A percentile compares a stretch with the other conserved stretches of the same genome.
Conservation (phyloP, 2,888 invertebrate genomes). For the Callyntrura sp. region DNA sequence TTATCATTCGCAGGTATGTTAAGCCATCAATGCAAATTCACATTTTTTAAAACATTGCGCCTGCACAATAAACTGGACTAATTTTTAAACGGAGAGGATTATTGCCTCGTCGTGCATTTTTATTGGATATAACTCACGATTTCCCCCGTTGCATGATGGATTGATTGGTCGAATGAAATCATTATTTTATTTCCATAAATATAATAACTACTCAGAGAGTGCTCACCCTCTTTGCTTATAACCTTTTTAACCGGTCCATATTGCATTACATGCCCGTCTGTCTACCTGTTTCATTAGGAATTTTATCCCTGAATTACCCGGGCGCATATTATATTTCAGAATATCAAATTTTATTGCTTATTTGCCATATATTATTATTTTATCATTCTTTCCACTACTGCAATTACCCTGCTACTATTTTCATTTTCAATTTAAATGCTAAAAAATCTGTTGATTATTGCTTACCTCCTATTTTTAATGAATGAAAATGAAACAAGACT, state of each 20-base stretch:
- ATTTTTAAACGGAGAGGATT: background rate
- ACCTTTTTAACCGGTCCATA: background rate
- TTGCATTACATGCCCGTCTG: background rate
- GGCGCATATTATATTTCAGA: too few species aligned
- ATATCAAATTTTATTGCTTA: constrained; percentile 17
- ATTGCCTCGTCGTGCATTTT: constrained; percentile 22
- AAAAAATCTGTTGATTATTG: background rate
- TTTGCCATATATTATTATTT: too few species aligned
- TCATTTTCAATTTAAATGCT: constrained; percentile 6
- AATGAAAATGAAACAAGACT: background rate
- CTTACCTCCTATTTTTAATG: background rate
- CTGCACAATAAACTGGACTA: constrained; percentile 21
- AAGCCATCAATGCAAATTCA: background rate
- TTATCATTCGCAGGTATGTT: constrained; percentile 56
- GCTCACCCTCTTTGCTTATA: background rate
- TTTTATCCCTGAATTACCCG: too few species aligned
- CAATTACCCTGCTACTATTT: background rate
- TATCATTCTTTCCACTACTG: background rate
- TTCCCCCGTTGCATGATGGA: constrained; percentile 24
- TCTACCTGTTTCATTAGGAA: background rate
- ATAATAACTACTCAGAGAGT: too few species aligned
- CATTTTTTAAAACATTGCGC: background rate
- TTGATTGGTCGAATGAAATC: constrained; percentile 38
- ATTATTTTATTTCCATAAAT: constrained; percentile 38
- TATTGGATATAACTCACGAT: constrained; percentile 7